These are phyloP conservation scores for Sphaeridia pumilis DNA, from an alignment of 2,888 invertebrate genomes.

Conservation along the genomic window DNA sequence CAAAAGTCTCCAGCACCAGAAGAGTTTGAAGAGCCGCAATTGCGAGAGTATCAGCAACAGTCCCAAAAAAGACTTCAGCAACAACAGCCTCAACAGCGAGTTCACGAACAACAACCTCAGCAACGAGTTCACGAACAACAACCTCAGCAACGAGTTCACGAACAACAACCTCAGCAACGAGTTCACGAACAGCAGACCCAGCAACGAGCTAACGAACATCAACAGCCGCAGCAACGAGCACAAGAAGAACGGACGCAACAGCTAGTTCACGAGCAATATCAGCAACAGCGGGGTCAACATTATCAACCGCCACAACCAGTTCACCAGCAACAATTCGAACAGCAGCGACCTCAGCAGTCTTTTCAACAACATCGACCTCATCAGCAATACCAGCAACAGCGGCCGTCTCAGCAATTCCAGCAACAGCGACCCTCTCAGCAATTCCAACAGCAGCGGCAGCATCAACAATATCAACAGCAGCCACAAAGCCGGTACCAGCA, in stretches of 20 bases:
- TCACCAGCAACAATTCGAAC: background rate
- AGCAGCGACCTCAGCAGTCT: background rate
- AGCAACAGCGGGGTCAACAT: background rate
- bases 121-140: background rate
- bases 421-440: background rate
- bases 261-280: background rate
- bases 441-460: conserved; percentile 4
- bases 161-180: conserved; percentile 1
- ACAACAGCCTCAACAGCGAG: too few relatives aligned
- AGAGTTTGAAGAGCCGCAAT: too few relatives aligned
- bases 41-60: too few relatives aligned
- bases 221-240: conserved; percentile 1
- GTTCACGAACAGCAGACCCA: background rate
- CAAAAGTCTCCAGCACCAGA: too few relatives aligned
- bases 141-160: background rate
- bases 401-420: background rate
- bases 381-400: background rate
- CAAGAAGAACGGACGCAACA: background rate
- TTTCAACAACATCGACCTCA: background rate
- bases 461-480: background rate
- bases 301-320: background rate
- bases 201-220: conserved; percentile 1
- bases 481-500: background rate
- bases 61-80: too few relatives aligned
- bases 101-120: background rate